Percentiles rank a stretch among this genome's conserved stretches.
Evolutionary conservation across 2,888 invertebrate genomes (phyloP).

Genomic region (Andrena bicolor): DNA sequence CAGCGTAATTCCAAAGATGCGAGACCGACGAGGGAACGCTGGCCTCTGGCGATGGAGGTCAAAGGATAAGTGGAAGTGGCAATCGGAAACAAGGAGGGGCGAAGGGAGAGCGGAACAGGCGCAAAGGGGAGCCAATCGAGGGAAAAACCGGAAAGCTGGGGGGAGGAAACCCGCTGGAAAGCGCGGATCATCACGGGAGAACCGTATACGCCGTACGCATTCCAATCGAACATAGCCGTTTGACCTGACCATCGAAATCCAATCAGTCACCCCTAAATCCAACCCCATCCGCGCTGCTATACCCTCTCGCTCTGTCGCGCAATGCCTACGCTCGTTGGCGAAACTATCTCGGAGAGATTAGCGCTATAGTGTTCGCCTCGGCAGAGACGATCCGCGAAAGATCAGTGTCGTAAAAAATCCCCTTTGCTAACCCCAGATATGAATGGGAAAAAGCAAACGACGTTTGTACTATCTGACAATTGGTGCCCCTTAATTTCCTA

Average conservation of each 20-base stretch:
- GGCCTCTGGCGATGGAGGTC: neutral
- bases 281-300: conserved; percentile 2
- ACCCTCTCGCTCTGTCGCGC: conserved; percentile 39
- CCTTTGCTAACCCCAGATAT: neutral
- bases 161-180: conserved; percentile 38
- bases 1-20: conserved; percentile 7
- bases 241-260: conserved; percentile 80
- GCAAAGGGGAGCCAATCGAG: conserved; percentile 4
- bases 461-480: neutral
- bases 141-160: conserved; percentile 16
- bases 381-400: neutral
- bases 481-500: neutral
- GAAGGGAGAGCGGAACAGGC: neutral
- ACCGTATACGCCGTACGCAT: conserved; percentile 76
- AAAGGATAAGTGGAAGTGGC: conserved; percentile 23
- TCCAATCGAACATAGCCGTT: conserved; percentile 79
- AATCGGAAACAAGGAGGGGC: conserved; percentile 15
- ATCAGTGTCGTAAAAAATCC: no score
- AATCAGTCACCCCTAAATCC: conserved; percentile 74
- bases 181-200: conserved; percentile 58
- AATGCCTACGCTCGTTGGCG: conserved; percentile 38
- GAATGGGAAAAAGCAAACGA: neutral
- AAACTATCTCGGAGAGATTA: conserved; percentile 67
- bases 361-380: conserved; percentile 53
- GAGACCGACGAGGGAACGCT: neutral